Base-by-base conservation (phyloP, 2,113 vertebrate species). In the Chrysochloris asiatica region DNA sequence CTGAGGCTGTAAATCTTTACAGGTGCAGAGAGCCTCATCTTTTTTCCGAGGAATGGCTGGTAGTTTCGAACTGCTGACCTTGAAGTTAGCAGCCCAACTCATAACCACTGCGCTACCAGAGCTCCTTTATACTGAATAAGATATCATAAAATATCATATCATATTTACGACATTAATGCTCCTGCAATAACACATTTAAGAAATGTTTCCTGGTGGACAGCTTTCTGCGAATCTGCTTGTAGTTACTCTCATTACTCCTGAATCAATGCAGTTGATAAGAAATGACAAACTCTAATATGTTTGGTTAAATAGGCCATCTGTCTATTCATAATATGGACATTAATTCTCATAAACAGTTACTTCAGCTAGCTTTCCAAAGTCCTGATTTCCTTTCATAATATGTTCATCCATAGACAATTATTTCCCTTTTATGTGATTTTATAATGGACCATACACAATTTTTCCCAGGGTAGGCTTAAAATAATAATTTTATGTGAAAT, bases 221-320 rank as follows among this genome's bases (percentile, higher is more conserved):
- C 82, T 75, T 97, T 93, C 94, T 95, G 93, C 59, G 96, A 95
- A 95, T 97, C 95, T 96, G 79, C 96, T 96, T 95, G 93, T 92
- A 90, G 96, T 97, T 97, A 92, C 93, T 96, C 93, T 97, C 92
- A 92, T 96, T 96, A 95, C 93, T 95, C 95, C 93, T 93, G 86
- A 96, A 95, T 97, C 95, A 76, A 94, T 96, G 95, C 14, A 0
- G 94, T 95, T 97, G 97, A 96, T 98, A 97, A 97, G 96, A 97
- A 97, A 97, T 97, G 97, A 97, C 97, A 97, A 95, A 95, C 95
- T 96, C 52, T 93, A 96, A 95, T 95, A 96, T 96, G 97, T 96
- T 96, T 97, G 95, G 93, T 96, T 97, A 97, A 96, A 95, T 83
- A 97, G 87, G 95, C 97, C 98, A 97, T 98, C 97, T 98, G 98